Percentiles rank a stretch among this genome's conserved stretches.
phyloP scores from a whole-genome alignment of 2,113 vertebrate species.

The Leptobrachium leishanense region DNA sequence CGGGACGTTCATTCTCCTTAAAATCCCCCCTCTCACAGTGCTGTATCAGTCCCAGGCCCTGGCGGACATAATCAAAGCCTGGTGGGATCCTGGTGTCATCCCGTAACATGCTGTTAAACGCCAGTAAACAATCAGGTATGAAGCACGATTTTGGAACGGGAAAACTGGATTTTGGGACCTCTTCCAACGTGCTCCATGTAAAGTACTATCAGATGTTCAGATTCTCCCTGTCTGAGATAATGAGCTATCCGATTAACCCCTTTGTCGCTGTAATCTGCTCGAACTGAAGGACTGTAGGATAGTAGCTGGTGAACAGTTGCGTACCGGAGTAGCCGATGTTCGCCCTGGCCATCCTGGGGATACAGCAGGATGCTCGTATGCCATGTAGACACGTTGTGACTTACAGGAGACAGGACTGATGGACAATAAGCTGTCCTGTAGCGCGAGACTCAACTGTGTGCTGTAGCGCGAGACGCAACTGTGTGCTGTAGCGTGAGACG shows the following conservation, averaged over 20 bases:
- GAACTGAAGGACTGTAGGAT: not conserved
- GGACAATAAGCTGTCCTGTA: too few species aligned
- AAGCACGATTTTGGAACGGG: not conserved
- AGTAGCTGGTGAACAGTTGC: too few species aligned
- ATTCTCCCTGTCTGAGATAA: not conserved
- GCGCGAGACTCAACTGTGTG: too few species aligned
- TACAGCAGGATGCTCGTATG: too few species aligned
- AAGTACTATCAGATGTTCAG: slow-evolving; percentile 24
- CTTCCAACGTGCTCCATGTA: not conserved
- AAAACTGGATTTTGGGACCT: not conserved
- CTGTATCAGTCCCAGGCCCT: not conserved
- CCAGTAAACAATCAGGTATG: slow-evolving; percentile 8
- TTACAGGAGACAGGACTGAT: too few species aligned
- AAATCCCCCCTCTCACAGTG: not conserved
- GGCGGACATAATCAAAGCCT: slow-evolving; percentile 19
- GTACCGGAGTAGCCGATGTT: too few species aligned
- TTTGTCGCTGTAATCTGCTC: too few species aligned
- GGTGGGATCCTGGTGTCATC: slow-evolving; percentile 5
- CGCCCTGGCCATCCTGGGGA: too few species aligned
- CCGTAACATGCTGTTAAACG: not conserved
- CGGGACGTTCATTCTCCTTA: not conserved
- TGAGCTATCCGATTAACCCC: not conserved
- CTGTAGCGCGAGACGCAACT: too few species aligned
- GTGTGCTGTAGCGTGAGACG: too few species aligned
- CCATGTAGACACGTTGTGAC: too few species aligned